Evolutionary conservation across 2,113 vertebrate genomes (phyloP).

Genomic region (Lophotis ruficrista): DNA sequence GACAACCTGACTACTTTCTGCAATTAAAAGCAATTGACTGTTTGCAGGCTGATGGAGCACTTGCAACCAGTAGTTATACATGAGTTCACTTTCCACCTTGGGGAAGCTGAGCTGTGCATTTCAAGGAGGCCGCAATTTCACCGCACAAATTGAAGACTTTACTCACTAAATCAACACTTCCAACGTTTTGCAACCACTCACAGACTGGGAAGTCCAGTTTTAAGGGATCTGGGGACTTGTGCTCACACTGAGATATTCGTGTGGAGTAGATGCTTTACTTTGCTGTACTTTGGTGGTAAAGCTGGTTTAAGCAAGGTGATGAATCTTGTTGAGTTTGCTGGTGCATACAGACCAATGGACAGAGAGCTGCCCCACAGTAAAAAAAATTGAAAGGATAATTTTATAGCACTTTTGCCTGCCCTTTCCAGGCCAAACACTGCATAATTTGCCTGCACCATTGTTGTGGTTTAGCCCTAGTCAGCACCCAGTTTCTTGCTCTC

Average conservation of each 20-base stretch:
- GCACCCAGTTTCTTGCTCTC: no score
- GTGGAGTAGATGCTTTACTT: background rate
- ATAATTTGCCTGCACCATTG: background rate
- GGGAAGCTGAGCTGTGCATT: background rate
- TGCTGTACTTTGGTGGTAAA: background rate
- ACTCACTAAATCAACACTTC: background rate
- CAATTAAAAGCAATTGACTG: slow-evolving; percentile 1
- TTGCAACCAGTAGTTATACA: background rate
- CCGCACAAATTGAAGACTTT: background rate
- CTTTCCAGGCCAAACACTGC: background rate
- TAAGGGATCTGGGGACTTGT: background rate
- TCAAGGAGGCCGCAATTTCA: rapidly evolving
- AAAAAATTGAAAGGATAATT: background rate
- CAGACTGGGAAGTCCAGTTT: background rate
- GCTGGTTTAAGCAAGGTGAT: background rate
- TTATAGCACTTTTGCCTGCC: background rate
- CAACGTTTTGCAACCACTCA: background rate
- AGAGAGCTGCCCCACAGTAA: background rate
- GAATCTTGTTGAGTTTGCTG: background rate
- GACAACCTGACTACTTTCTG: slow-evolving; percentile 9
- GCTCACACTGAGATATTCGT: background rate
- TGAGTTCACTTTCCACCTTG: background rate
- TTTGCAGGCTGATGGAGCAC: background rate
- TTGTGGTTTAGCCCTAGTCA: no score
- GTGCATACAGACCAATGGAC: background rate